Percentiles rank a stretch among this genome's conserved stretches.
Conservation (phyloP, 2,888 invertebrate genomes). For the Acanthosepion esculentum region DNA sequence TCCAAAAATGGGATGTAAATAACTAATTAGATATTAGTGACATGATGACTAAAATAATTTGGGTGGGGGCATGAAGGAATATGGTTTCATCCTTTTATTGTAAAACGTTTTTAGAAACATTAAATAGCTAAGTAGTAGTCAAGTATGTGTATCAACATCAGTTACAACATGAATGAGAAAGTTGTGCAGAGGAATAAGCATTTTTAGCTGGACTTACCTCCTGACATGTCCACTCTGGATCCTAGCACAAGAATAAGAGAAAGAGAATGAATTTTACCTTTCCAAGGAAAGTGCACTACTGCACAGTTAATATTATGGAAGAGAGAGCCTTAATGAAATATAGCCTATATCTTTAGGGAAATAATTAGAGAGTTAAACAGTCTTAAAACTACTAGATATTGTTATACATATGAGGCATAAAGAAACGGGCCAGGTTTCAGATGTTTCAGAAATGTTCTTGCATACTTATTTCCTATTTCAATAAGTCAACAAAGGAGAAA, state of each 20-base stretch:
- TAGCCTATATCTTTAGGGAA: background rate
- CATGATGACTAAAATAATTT: too few relatives aligned
- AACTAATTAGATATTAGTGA: too few relatives aligned
- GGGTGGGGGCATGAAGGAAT: too few relatives aligned
- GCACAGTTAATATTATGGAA: conserved; percentile 33
- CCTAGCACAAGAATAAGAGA: conserved; percentile 46
- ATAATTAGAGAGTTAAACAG: background rate
- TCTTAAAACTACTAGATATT: too few relatives aligned
- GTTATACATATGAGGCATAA: too few relatives aligned
- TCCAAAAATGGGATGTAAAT: too few relatives aligned
- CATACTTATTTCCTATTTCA: too few relatives aligned
- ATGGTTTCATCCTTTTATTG: background rate
- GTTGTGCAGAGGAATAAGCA: conserved; percentile 40
- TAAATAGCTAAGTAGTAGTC: background rate
- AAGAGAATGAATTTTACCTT: conserved; percentile 38
- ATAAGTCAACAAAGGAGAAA: too few relatives aligned
- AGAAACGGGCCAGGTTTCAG: too few relatives aligned
- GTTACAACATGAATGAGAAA: conserved; percentile 43
- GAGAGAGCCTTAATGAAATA: background rate
- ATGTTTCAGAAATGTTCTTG: too few relatives aligned
- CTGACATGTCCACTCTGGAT: conserved; percentile 43
- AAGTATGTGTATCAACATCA: background rate
- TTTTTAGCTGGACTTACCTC: conserved; percentile 36
- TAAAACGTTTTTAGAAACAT: background rate
- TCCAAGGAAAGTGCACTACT: background rate